A percentile compares a stretch with the other conserved stretches of the same genome.
Conservation (phyloP, 2,113 vertebrate genomes). For the Meles meles region DNA sequence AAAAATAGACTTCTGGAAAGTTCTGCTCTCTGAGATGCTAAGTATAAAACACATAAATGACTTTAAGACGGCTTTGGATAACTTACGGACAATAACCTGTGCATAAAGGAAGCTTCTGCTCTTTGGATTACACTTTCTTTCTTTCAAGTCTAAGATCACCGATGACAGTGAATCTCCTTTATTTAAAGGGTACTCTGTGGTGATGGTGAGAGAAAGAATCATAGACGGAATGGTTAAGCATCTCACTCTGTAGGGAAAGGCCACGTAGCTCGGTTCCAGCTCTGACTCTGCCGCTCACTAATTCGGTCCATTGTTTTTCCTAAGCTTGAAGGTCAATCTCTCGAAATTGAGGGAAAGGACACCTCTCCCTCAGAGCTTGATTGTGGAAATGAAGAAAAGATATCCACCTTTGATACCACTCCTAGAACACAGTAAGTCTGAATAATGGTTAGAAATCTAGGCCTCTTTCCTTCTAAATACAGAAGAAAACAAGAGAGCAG, state of each 20-base stretch:
- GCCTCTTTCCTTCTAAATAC: background rate
- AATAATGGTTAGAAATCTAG: background rate
- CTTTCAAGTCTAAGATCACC: background rate
- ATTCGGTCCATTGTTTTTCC: background rate
- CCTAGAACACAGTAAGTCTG: background rate
- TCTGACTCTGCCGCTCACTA: background rate
- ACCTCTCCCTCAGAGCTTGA: background rate
- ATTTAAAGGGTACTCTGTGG: background rate
- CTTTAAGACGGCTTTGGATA: background rate
- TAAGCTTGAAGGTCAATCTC: background rate
- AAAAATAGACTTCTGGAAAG: background rate
- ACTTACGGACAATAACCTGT: background rate
- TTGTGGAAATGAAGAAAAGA: background rate
- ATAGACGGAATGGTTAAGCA: background rate
- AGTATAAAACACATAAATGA: background rate
- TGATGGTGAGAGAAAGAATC: background rate
- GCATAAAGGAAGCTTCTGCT: background rate
- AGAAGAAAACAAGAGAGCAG: background rate
- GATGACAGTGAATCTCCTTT: background rate
- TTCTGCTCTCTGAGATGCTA: background rate
- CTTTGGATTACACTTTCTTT: background rate
- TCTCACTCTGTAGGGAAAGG: background rate
- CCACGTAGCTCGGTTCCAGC: background rate
- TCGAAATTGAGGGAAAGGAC: background rate
- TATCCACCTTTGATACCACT: background rate